Evolutionary conservation across 2,113 vertebrate species (phyloP).

Genomic region (Menidia beryllina): DNA sequence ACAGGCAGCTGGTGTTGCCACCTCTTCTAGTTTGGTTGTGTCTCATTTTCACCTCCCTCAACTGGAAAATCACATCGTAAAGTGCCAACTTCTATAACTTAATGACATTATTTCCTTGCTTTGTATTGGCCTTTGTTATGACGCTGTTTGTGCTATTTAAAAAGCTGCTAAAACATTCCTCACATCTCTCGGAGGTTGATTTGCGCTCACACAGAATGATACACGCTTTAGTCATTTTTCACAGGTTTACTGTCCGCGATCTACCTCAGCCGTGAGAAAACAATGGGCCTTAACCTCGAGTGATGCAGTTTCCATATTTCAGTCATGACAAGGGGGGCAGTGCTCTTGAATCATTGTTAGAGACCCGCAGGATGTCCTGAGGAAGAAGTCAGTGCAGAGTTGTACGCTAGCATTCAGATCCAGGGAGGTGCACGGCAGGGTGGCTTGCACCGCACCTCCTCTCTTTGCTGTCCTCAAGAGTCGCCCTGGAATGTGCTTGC

Average conservation of each 20-base stretch:
- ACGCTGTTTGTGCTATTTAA: background rate
- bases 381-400: constrained; percentile 84
- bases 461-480: constrained; percentile 44
- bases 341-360: constrained; percentile 83
- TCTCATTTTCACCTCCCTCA: constrained; percentile 14
- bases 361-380: constrained; percentile 97
- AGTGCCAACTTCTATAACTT: constrained; percentile 59
- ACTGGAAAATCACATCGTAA: constrained; percentile 39
- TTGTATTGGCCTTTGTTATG: constrained; percentile 23
- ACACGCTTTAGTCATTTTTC: constrained; percentile 33
- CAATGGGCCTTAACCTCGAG: constrained; percentile 63
- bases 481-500: constrained; percentile 35
- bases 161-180: background rate
- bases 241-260: constrained; percentile 31
- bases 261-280: constrained; percentile 47
- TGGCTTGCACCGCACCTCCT: constrained; percentile 51
- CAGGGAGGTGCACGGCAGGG: constrained; percentile 58
- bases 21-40: background rate
- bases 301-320: constrained; percentile 83
- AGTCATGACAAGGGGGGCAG: constrained; percentile 73
- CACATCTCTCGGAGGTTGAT: background rate
- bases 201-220: background rate
- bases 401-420: constrained; percentile 61
- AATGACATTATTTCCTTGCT: constrained; percentile 56
- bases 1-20: constrained; percentile 4